phyloP scores from a whole-genome alignment of 2,888 invertebrate genomes.

The Adela reaumurella region DNA sequence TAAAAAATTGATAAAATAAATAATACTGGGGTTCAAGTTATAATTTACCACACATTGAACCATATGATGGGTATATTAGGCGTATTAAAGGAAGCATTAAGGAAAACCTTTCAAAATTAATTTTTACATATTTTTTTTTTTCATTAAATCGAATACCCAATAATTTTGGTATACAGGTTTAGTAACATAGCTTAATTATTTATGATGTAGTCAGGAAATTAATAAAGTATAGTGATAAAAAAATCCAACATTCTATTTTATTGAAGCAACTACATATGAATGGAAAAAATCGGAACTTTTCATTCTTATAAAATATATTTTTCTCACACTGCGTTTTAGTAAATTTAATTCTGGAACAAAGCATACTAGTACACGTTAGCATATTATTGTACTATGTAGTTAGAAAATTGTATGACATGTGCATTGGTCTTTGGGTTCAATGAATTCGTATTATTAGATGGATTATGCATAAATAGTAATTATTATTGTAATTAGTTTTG shows the following conservation, averaged over 20 bases:
- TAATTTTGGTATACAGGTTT: constrained; percentile 40
- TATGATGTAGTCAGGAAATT: constrained; percentile 29
- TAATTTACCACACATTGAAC: neutral
- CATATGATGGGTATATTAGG: neutral
- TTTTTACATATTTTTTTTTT: neutral
- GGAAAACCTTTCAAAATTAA: neutral
- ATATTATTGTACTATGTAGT: too few species aligned
- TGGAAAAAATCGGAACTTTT: constrained; percentile 35
- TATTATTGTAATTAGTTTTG: constrained; percentile 6
- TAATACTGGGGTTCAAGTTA: too few species aligned
- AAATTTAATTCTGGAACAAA: constrained; percentile 10
- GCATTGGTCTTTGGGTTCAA: constrained; percentile 5
- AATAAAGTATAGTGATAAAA: constrained; percentile 16
- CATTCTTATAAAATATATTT: constrained; percentile 6
- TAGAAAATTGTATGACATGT: neutral
- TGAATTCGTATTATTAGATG: constrained; percentile 1
- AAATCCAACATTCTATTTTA: constrained; percentile 27
- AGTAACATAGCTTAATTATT: constrained; percentile 6
- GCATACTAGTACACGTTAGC: too few species aligned
- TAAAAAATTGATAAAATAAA: too few species aligned
- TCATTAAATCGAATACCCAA: constrained; percentile 34
- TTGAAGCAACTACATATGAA: constrained; percentile 44
- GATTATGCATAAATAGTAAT: constrained; percentile 1
- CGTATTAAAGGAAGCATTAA: neutral
- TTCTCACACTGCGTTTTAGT: constrained; percentile 41